Base-by-base conservation (phyloP, 2,797 vertebrate genomes). In the Melanotaenia trifasciata region DNA sequence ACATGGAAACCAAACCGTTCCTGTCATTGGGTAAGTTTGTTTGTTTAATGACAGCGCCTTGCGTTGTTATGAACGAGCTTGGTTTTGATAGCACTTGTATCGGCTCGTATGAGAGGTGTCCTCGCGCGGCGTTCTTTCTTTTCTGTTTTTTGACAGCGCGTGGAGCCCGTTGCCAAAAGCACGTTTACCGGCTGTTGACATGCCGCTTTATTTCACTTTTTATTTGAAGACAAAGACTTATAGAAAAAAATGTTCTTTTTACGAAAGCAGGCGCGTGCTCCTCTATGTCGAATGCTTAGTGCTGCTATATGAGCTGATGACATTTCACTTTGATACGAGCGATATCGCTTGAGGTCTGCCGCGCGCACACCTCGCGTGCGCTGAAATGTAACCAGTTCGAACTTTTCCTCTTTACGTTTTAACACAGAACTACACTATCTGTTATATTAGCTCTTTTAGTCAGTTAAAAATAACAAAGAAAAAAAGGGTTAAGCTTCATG, bases 1-100 rank as follows among this genome's bases (percentile, higher is more conserved):
- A 92, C 84, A 97, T 98, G 97, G 97, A 98, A 94, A 97, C 97
- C 93, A 98, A 98, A 94, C 97, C 97, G 72, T 98, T 98, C 95
- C 92, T 97, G 94, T 97, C 97, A 88, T 92, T 98, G 94, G 97
- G 97, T 97, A 91, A 98, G 97, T 96, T 94, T 84, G 71, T 81
- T 73, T 76, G 61, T 72, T 71, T 67, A 33, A 50, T 72, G 67
- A 69, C 73, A 75, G 57, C 54, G 56, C 67, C 18, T 47, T 3
- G 54, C 26, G 35, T 16, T 38, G 70, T 45, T 58, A 0, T 26
- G 16, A 47, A 30, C 7, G 36, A 33, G 35, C 45, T 3, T 13
- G 35, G 18, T n/a, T 45, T 70, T 70, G 9, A 65, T n/a, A 28
- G 38, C 61, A 63, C 63, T 80, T 74, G 24, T 12, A 32, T 35